Base-by-base conservation (phyloP, 2,888 invertebrate species). In the Listrodromus nycthemerus region DNA sequence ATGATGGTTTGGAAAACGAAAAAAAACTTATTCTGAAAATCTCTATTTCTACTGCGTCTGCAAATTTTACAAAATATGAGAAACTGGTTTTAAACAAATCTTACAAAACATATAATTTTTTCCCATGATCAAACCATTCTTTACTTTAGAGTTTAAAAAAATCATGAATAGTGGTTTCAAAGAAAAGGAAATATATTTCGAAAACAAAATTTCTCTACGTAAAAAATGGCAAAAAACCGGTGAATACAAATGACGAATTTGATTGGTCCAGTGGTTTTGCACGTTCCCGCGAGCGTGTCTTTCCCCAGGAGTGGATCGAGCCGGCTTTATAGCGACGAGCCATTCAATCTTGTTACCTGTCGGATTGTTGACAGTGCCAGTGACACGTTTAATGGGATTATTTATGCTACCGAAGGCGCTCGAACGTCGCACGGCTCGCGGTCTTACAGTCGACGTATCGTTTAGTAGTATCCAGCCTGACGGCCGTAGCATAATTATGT, bases 371-470 rank as follows among this genome's bases (percentile, higher is more conserved):
- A 91, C 90, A 91, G 87, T 88, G 85, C 84, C 89, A 89, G 88
- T 89, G 91, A 92, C 91, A 92, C 90, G 89, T 90, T 91, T 91
- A 92, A 92, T 92, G 89, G 91, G 91, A 92, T 92, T 92, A 92
- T 92, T 92, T 91, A 91, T 92, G 90, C 91, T 87, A 86, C 87
- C 85, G 89, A 89, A 92, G 89, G 89, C 88, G 82, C 85, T 80
- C 73, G 79, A 85, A 82, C 82, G 81, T 75, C 78, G 61, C 73
- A 67, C 80, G 65, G 70, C 87, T 87, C 86, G 86, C 86, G 87
- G 87, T 58, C 76, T 55, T 58, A 58, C 8, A 67, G 66, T 58
- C 50, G 24, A 30, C 69, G 67, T 77, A 70, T 79, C 71, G 71
- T 41, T 71, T 33, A 55, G 65, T 13, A 71, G 52, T 48, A 79